Evolutionary conservation across 2,113 vertebrate species (phyloP).

Genomic region (Myrmecobius fasciatus): DNA sequence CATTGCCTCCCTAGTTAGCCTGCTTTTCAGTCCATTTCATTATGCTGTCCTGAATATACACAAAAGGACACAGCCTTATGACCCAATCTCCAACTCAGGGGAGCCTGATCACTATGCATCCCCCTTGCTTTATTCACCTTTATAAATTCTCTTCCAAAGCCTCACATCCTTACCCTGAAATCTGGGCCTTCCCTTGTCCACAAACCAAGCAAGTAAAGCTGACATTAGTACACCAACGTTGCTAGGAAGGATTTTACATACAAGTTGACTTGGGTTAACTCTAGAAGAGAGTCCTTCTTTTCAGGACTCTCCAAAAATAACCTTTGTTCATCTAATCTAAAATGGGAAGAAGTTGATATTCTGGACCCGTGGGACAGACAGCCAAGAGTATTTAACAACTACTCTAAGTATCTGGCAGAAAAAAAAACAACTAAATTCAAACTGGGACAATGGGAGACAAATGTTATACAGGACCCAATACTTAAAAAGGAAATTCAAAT

Average conservation of each 20-base stretch:
- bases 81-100: not conserved
- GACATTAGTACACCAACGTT: not conserved
- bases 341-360: not conserved
- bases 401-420: constrained; percentile 6
- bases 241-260: not conserved
- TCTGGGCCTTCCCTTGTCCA: not conserved
- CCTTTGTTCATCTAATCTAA: constrained; percentile 4
- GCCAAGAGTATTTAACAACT: not conserved
- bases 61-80: not conserved
- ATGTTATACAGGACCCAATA: constrained; percentile 11
- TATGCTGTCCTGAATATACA: not conserved
- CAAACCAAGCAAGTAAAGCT: not conserved
- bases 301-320: not conserved
- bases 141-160: not conserved
- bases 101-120: not conserved
- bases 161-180: not conserved
- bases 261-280: not conserved
- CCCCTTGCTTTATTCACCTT: not conserved
- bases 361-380: not conserved
- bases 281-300: not conserved
- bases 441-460: not conserved
- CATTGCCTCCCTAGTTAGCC: no score
- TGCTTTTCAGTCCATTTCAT: not conserved
- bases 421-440: not conserved
- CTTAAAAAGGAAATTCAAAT: constrained; percentile 16